Evolutionary conservation across 2,888 invertebrate species (phyloP).

Genomic region (Megalurothrips usitatus): DNA sequence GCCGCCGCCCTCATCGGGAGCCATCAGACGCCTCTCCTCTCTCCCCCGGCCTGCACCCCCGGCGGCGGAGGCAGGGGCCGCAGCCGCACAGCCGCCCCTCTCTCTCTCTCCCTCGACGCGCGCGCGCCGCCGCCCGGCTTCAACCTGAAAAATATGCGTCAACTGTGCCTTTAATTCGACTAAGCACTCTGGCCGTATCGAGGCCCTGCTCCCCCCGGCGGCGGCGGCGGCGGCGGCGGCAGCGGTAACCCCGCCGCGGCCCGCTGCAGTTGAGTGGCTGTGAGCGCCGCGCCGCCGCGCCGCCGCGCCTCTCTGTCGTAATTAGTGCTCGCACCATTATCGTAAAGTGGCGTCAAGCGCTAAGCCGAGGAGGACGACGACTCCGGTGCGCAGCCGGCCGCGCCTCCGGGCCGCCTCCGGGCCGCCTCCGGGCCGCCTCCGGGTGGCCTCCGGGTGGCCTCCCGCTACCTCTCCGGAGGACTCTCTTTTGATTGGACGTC

Average conservation of each 20-base stretch:
- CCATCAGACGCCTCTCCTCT: too few species aligned
- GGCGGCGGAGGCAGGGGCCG: too few species aligned
- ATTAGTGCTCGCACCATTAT: constrained; percentile 4
- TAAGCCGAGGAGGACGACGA: neutral
- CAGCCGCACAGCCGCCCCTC: too few species aligned
- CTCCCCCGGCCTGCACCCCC: too few species aligned
- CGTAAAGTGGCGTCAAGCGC: constrained; percentile 5
- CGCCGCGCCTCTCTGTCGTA: neutral
- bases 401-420: neutral
- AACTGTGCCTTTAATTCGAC: constrained; percentile 24
- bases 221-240: too few species aligned
- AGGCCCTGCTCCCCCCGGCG: too few species aligned
- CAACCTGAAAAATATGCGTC: constrained; percentile 24
- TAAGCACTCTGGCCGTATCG: constrained; percentile 2
- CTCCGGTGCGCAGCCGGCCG: neutral
- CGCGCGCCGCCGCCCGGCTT: neutral
- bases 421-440: too few species aligned
- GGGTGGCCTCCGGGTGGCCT: neutral
- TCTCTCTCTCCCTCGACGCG: neutral
- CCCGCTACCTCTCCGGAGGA: neutral
- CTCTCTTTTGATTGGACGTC: neutral
- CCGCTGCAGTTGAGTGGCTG: too few species aligned
- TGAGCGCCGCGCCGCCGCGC: too few species aligned
- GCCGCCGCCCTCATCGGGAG: too few species aligned
- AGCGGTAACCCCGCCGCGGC: too few species aligned